Percentiles rank a stretch among this genome's conserved stretches.
These are phyloP conservation scores for Zingel zingel DNA, from an alignment of 2,113 vertebrate genomes.

Conservation along the genomic window DNA sequence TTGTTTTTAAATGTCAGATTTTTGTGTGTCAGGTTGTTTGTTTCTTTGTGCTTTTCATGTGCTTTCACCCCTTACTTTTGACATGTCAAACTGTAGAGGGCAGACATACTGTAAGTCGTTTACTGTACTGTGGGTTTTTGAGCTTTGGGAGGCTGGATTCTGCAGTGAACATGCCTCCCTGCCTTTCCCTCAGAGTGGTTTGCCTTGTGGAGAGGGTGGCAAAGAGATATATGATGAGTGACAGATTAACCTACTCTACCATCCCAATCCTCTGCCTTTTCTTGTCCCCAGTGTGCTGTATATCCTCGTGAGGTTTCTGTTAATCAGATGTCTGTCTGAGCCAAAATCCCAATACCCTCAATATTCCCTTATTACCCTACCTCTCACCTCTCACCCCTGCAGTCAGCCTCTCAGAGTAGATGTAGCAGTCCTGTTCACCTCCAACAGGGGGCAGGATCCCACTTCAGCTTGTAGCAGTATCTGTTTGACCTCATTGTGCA, in stretches of 20 bases:
- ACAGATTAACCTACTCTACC: slow-evolving; percentile 33
- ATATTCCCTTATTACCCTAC: slow-evolving; percentile 22
- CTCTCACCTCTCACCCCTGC: slow-evolving; percentile 19
- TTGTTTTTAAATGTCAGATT: slow-evolving; percentile 70
- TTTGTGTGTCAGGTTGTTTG: slow-evolving; percentile 61
- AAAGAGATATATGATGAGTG: slow-evolving; percentile 26
- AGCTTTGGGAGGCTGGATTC: slow-evolving; percentile 47
- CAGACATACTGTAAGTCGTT: slow-evolving; percentile 36
- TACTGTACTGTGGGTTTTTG: slow-evolving; percentile 37
- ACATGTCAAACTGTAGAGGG: slow-evolving; percentile 55
- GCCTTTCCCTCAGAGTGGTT: slow-evolving; percentile 36
- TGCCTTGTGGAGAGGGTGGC: slow-evolving; percentile 45
- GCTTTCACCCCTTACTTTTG: slow-evolving; percentile 52
- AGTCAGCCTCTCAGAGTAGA: slow-evolving; percentile 73
- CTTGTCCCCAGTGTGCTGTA: slow-evolving; percentile 36
- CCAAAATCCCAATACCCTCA: slow-evolving; percentile 27
- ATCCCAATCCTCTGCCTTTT: slow-evolving; percentile 40
- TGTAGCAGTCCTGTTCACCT: slow-evolving; percentile 76
- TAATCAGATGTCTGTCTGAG: slow-evolving; percentile 50
- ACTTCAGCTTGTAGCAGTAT: slow-evolving; percentile 61
- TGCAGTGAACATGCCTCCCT: slow-evolving; percentile 25
- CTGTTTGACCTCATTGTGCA: slow-evolving; percentile 57
- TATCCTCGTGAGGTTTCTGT: slow-evolving; percentile 50
- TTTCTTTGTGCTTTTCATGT: slow-evolving; percentile 63
- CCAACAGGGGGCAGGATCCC: slow-evolving; percentile 57